A percentile compares a stretch with the other conserved stretches of the same genome.
phyloP scores from a whole-genome alignment of 2,888 invertebrate genomes.

The Erebia ligea region DNA sequence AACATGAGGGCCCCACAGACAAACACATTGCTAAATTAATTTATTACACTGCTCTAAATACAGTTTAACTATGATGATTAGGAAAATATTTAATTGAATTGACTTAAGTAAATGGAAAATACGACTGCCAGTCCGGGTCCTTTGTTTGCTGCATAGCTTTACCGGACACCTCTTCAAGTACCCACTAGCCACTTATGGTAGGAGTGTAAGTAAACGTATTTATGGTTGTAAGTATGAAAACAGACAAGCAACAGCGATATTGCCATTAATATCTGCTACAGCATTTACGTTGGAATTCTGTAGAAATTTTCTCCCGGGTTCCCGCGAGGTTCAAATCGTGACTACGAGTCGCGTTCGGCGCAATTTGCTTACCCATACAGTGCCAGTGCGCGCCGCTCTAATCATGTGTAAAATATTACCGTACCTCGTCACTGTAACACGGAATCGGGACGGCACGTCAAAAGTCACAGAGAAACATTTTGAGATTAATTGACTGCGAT shows the following conservation, averaged over 20 bases:
- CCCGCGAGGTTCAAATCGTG: slow-evolving; percentile 81
- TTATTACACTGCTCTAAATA: background rate
- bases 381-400: slow-evolving; percentile 72
- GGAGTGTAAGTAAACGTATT: slow-evolving; percentile 19
- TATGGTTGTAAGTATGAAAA: slow-evolving; percentile 17
- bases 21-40: background rate
- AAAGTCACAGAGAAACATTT: slow-evolving; percentile 62
- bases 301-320: slow-evolving; percentile 77
- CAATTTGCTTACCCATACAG: slow-evolving; percentile 83
- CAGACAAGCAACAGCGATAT: slow-evolving; percentile 52
- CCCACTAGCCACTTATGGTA: slow-evolving; percentile 2
- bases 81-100: background rate
- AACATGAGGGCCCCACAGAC: background rate
- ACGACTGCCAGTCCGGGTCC: background rate
- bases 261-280: slow-evolving; percentile 75
- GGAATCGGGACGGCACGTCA: slow-evolving; percentile 72
- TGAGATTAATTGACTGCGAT: slow-evolving; percentile 74
- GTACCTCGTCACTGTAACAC: slow-evolving; percentile 69
- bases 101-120: background rate
- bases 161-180: slow-evolving; percentile 8
- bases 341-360: slow-evolving; percentile 78
- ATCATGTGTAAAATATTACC: slow-evolving; percentile 82
- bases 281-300: slow-evolving; percentile 80
- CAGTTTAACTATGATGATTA: background rate
- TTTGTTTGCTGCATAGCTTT: slow-evolving; percentile 16